Evolutionary conservation across 2,113 vertebrate genomes (phyloP).

Genomic region (Nasalis larvatus): DNA sequence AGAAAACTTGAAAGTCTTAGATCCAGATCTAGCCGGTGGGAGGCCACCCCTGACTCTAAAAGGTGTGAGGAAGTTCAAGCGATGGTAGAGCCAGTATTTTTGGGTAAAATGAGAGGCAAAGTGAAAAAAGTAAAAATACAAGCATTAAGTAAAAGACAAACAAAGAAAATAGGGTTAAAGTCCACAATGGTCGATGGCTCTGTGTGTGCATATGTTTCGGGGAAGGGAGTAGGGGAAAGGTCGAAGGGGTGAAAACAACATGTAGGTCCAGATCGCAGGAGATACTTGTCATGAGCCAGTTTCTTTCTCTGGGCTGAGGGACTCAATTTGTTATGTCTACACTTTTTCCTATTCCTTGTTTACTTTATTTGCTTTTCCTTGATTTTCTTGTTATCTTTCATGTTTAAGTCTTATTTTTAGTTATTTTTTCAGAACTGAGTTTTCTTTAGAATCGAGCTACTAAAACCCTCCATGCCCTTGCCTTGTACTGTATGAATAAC

Average conservation of each 20-base stretch:
- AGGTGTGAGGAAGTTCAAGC: not conserved
- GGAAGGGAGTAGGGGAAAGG: not conserved
- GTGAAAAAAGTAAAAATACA: not conserved
- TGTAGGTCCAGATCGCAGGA: not conserved
- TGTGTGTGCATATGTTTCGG: not conserved
- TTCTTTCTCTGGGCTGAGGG: not conserved
- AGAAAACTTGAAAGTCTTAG: not conserved
- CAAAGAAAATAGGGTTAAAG: not conserved
- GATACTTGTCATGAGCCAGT: accelerated
- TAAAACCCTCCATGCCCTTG: not conserved
- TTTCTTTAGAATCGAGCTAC: not conserved
- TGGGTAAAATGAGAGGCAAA: not conserved
- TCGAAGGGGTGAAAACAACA: not conserved
- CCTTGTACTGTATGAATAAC: not conserved
- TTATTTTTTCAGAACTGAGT: not conserved
- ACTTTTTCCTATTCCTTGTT: not conserved
- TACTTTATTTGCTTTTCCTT: not conserved
- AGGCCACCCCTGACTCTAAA: not conserved
- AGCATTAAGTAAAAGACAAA: not conserved
- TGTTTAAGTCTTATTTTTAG: not conserved
- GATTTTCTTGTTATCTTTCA: not conserved
- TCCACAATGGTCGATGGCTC: not conserved
- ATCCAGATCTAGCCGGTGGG: no score
- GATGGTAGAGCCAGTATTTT: not conserved
- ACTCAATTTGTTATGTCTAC: not conserved